Base-by-base conservation (phyloP, 2,797 vertebrate species). In the Mergus octosetaceus region DNA sequence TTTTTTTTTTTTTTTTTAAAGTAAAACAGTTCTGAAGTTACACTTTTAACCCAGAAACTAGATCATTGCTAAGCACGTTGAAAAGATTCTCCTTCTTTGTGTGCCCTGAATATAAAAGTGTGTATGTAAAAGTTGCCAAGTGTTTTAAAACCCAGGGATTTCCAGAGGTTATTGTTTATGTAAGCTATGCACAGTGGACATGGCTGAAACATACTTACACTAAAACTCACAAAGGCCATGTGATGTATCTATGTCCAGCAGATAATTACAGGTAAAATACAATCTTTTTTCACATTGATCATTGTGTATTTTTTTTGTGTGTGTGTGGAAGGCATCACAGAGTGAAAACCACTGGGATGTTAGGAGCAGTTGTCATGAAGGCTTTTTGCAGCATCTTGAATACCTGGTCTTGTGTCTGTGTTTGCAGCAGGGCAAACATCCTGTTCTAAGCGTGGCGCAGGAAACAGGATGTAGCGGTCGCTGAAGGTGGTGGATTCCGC, bases 161-260 rank as follows among this genome's bases (percentile, higher is more conserved):
- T 64, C 13, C 6, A 41, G 51, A 61, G 38, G 8, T 49, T 45
- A 43, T 43, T 32, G 19, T 18, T 73, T 78, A 38, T 56, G 20
- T 53, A 60, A 78, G 54, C 7, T 7, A 10, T 4, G 5, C 11
- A 9, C 9, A 15, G 13, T 38, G 36, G 36, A 24, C 24, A 32
- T 32, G 68, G 43, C 32, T 72, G 82, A 61, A 75, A 30, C 30
- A 30, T 6, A 13, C 0, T 0, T 51, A 74, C 6, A 2, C 5
- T 69, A 53, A 11, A 38, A 10, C 64, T 79, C 27, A 39, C 28
- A 19, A 56, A 68, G 24, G 10, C 53, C 7, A 1, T 14, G 38
- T 39, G n/a, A 24, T 47, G 2, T 60, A 47, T 61, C 30, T 73
- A 22, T 39, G 41, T 56, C 54, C 34, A 43, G 39, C 39, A 61